phyloP scores from a whole-genome alignment of 1,140 invertebrate species.

The Bombyx mandarina region DNA sequence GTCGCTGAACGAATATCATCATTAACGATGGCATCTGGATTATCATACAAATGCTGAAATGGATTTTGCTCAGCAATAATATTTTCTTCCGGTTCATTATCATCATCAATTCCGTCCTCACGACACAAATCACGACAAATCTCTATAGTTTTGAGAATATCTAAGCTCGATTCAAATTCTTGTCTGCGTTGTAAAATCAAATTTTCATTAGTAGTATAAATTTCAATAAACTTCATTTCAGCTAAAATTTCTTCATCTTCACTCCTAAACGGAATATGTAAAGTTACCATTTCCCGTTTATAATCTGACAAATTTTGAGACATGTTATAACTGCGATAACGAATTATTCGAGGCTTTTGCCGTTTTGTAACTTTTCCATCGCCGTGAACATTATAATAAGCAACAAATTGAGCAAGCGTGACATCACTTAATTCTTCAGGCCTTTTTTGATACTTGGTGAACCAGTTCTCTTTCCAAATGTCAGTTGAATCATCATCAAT shows the following conservation, averaged over 20 bases:
- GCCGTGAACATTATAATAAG: constrained; percentile 11
- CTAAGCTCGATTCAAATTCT: constrained; percentile 27
- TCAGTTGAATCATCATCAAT: constrained; percentile 11
- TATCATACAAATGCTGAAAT: not conserved
- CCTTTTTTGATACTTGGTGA: constrained; percentile 19
- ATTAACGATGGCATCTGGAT: not conserved
- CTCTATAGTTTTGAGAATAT: constrained; percentile 17
- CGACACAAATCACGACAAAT: not conserved
- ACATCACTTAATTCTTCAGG: constrained; percentile 12
- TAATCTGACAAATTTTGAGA: constrained; percentile 30
- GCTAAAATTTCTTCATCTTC: constrained; percentile 18
- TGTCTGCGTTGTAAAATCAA: constrained; percentile 14
- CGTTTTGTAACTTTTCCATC: constrained; percentile 6
- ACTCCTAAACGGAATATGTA: constrained; percentile 36
- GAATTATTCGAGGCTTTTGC: constrained; percentile 6
- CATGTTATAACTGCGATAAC: constrained; percentile 31
- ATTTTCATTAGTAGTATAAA: constrained; percentile 10
- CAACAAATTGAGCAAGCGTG: constrained; percentile 17
- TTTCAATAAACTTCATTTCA: constrained; percentile 16
- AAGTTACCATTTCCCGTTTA: constrained; percentile 34
- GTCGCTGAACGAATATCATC: not conserved
- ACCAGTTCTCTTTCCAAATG: constrained; percentile 18
- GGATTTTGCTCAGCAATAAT: not conserved
- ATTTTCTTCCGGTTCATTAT: not conserved
- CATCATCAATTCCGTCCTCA: not conserved